Percentiles rank a stretch among this genome's conserved stretches.
These are phyloP conservation scores for Macquaria australasica DNA, from an alignment of 2,113 vertebrate genomes.

Conservation along the genomic window DNA sequence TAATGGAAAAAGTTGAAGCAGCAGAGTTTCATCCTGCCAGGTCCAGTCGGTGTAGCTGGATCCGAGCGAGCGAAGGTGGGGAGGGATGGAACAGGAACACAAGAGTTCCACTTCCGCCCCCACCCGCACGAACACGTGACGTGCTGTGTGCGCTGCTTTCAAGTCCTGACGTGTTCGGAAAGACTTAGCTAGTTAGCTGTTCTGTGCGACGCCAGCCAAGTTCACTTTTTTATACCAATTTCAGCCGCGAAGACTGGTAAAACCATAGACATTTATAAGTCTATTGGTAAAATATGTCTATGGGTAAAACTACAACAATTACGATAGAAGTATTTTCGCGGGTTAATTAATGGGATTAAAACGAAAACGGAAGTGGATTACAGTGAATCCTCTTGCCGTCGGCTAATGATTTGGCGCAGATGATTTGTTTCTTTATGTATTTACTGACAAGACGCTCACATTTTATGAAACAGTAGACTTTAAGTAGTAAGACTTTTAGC, in stretches of 20 bases:
- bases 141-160: too few relatives aligned
- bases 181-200: background rate
- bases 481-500: too few relatives aligned
- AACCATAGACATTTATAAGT: too few relatives aligned
- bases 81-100: slow-evolving; percentile 46
- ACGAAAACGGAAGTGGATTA: background rate
- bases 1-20: background rate
- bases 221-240: background rate
- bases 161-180: background rate
- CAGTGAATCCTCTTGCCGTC: background rate
- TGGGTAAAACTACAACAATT: background rate
- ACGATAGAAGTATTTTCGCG: background rate
- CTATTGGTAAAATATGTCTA: too few relatives aligned
- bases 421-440: background rate
- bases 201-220: background rate
- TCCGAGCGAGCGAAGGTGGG: background rate
- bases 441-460: too few relatives aligned
- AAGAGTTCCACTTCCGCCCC: slow-evolving; percentile 44
- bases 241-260: background rate
- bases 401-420: background rate
- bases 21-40: slow-evolving; percentile 15
- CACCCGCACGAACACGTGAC: slow-evolving; percentile 10
- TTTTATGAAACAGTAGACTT: too few relatives aligned
- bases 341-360: background rate
- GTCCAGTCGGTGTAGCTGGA: background rate